These are phyloP conservation scores for Mormyrus proboscirostris DNA, from an alignment of 2,797 vertebrate species.

Conservation along the genomic window DNA sequence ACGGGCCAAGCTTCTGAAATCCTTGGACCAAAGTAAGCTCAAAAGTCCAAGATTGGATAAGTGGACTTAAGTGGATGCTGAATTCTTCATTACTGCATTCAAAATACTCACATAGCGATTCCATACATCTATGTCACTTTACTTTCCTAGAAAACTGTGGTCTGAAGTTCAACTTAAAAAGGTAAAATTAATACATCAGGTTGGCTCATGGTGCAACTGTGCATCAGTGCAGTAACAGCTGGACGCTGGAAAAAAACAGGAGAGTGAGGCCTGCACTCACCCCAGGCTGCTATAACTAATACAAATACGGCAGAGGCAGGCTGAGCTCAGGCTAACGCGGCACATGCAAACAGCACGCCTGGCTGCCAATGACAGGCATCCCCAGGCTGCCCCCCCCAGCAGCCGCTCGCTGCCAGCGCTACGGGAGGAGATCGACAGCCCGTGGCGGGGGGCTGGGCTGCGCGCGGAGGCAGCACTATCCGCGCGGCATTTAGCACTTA, in stretches of 20 bases:
- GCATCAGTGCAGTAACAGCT: neutral
- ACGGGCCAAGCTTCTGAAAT: neutral
- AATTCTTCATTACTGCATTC: neutral
- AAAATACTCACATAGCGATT: neutral
- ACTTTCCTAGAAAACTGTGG: neutral
- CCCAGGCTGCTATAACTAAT: neutral
- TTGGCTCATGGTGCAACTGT: neutral
- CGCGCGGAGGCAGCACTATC: slow-evolving; percentile 8
- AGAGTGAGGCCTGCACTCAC: neutral
- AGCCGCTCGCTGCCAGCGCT: neutral
- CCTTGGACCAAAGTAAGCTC: neutral
- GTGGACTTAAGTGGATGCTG: neutral
- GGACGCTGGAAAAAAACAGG: neutral
- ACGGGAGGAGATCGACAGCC: neutral
- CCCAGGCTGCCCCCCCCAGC: neutral
- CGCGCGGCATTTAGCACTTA: slow-evolving; percentile 32
- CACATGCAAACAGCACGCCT: neutral
- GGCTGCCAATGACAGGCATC: slow-evolving; percentile 20
- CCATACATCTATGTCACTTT: neutral
- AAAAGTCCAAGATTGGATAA: neutral
- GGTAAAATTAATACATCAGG: neutral
- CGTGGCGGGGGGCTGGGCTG: slow-evolving; percentile 7
- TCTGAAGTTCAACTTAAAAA: neutral
- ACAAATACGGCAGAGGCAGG: neutral
- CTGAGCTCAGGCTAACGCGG: neutral